A percentile compares a stretch with the other conserved stretches of the same genome.
These are phyloP conservation scores for Drosophila villosipedis DNA, from an alignment of 2,888 invertebrate genomes.

Conservation along the genomic window DNA sequence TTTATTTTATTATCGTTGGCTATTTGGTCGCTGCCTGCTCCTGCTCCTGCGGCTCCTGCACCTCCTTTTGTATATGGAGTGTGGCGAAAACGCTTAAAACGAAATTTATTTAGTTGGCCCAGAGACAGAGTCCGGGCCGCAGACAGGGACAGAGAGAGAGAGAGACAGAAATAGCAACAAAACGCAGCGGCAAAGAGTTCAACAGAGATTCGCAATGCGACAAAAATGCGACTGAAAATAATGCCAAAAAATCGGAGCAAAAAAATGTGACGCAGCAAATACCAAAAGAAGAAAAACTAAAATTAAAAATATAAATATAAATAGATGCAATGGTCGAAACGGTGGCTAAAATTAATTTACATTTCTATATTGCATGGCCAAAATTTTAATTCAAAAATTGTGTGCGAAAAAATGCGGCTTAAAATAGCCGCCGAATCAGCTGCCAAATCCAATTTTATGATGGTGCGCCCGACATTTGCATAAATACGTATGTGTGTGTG, in stretches of 20 bases:
- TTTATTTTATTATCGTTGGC: conserved; percentile 79
- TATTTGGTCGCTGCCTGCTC: conserved; percentile 62
- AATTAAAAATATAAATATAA: conserved; percentile 67
- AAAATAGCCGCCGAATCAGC: conserved; percentile 77
- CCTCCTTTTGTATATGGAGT: conserved; percentile 81
- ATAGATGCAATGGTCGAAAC: conserved; percentile 50
- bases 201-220: conserved; percentile 75
- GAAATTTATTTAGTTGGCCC: conserved; percentile 83
- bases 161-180: conserved; percentile 19
- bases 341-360: conserved; percentile 65
- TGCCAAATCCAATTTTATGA: conserved; percentile 82
- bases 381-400: conserved; percentile 54
- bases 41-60: conserved; percentile 45
- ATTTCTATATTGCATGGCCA: conserved; percentile 57
- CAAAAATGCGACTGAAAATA: conserved; percentile 78
- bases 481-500: conserved; percentile 42
- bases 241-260: conserved; percentile 46
- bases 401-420: conserved; percentile 61
- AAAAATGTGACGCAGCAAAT: conserved; percentile 51
- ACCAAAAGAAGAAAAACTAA: conserved; percentile 28
- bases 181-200: conserved; percentile 23
- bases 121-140: conserved; percentile 25
- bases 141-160: not conserved
- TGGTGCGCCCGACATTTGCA: conserved; percentile 65
- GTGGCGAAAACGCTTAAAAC: conserved; percentile 81